phyloP scores from a whole-genome alignment of 2,113 vertebrate genomes.

The Crocuta crocuta region DNA sequence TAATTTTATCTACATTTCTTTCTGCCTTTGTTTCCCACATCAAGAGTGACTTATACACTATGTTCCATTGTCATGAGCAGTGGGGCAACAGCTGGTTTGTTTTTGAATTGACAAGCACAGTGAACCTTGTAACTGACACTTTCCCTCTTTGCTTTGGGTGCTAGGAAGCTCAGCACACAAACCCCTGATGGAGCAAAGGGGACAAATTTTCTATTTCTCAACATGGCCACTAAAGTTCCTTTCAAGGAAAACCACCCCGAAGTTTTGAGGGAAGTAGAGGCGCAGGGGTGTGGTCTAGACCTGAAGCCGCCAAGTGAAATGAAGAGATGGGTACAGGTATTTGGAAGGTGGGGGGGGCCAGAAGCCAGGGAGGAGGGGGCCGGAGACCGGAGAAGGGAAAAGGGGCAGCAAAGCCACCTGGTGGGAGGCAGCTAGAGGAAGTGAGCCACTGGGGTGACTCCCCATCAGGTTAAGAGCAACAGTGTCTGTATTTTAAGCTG shows the following conservation, averaged over 20 bases:
- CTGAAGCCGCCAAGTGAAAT: neutral
- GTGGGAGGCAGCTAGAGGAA: neutral
- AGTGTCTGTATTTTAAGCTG: neutral
- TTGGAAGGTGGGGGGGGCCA: neutral
- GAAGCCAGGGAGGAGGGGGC: neutral
- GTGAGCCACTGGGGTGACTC: neutral
- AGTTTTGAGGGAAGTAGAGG: neutral
- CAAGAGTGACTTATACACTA: fast-evolving
- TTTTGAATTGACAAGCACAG: neutral
- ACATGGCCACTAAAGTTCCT: neutral
- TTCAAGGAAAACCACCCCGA: neutral
- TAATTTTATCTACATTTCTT: no score
- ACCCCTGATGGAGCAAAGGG: neutral
- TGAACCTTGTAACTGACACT: neutral
- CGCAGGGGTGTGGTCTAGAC: neutral
- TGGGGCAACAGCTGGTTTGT: neutral
- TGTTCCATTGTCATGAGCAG: neutral
- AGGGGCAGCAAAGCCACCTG: neutral
- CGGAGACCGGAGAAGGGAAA: neutral
- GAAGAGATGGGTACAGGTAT: neutral
- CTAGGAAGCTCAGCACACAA: neutral
- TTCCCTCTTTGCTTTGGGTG: neutral
- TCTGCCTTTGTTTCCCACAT: no score
- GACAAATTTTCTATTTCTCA: neutral
- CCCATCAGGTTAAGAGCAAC: neutral